Conservation (phyloP, 2,797 vertebrate genomes). For the Gila robusta region DNA sequence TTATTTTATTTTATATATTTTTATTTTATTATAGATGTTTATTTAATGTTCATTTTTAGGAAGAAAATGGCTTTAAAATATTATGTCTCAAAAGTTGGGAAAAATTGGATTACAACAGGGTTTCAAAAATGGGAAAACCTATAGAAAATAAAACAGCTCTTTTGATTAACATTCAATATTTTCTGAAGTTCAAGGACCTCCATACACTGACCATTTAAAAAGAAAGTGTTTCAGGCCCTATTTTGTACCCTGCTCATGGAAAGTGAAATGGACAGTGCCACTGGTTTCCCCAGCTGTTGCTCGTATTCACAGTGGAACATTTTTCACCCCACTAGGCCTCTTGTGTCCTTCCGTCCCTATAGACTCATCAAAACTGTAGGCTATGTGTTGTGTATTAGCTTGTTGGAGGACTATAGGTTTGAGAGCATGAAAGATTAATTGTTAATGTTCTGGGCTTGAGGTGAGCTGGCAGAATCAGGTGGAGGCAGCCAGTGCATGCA, state of each 20-base stretch:
- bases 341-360: not conserved
- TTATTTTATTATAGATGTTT: too few species aligned
- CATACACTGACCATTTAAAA: not conserved
- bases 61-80: not conserved
- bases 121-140: not conserved
- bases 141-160: not conserved
- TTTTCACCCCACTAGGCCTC: constrained; percentile 4
- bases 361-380: constrained; percentile 12
- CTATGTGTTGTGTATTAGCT: constrained; percentile 42
- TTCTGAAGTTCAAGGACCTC: constrained; percentile 1
- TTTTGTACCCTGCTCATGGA: not conserved
- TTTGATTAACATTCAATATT: not conserved
- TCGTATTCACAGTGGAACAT: constrained; percentile 26
- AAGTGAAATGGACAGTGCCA: not conserved
- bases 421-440: constrained; percentile 28
- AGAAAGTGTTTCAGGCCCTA: not conserved
- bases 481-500: constrained; percentile 31
- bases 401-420: not conserved
- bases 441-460: constrained; percentile 33
- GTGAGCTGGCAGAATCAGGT: constrained; percentile 47
- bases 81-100: not conserved
- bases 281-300: constrained; percentile 35
- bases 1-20: not conserved
- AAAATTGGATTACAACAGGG: not conserved
- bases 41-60: too few species aligned